These are phyloP conservation scores for Dicrurus megarhynchus DNA, from an alignment of 2,113 vertebrate genomes.

Conservation along the genomic window DNA sequence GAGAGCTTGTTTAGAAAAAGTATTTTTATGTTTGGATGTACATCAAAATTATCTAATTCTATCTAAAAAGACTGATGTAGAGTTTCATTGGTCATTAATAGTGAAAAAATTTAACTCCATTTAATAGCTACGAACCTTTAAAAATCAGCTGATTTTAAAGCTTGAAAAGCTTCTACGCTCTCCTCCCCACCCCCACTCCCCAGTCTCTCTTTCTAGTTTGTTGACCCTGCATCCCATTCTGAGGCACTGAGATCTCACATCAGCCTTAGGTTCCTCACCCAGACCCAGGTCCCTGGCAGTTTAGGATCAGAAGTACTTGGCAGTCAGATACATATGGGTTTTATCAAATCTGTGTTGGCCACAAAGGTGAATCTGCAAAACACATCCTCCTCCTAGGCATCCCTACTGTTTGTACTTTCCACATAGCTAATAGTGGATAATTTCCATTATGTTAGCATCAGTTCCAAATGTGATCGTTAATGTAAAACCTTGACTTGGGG, in stretches of 20 bases:
- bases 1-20: neutral
- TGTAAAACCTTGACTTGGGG: neutral
- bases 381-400: fast-evolving
- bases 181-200: neutral
- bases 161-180: neutral
- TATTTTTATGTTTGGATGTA: neutral
- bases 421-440: neutral
- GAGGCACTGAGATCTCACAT: neutral
- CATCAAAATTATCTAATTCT: neutral
- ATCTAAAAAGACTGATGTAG: neutral
- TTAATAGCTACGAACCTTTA: neutral
- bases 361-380: neutral
- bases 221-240: neutral
- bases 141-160: neutral
- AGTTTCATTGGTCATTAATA: neutral
- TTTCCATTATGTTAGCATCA: neutral
- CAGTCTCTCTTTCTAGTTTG: neutral
- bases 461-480: neutral
- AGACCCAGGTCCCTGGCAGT: neutral
- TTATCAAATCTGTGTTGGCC: neutral
- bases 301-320: neutral
- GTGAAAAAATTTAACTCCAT: neutral
- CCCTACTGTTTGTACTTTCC: neutral
- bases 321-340: neutral
- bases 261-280: neutral